Conservation (phyloP, 2,113 vertebrate species). For the Scomber colias region DNA sequence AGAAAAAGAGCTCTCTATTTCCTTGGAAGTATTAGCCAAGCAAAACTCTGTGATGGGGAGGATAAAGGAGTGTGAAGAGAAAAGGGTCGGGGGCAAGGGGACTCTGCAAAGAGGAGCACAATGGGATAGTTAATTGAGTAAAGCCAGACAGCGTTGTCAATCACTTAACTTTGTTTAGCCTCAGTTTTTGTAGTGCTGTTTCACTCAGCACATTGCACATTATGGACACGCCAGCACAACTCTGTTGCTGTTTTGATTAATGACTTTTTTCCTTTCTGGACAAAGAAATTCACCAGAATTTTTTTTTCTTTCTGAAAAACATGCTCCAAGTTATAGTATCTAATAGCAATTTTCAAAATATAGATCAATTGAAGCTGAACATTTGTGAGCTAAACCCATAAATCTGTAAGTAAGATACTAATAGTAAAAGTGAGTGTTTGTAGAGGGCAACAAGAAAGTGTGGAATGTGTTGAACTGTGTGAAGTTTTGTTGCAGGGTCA, state of each 20-base stretch:
- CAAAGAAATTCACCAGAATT: constrained; percentile 11
- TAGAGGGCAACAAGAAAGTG: constrained; percentile 1
- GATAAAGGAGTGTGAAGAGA: constrained; percentile 81
- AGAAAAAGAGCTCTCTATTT: constrained; percentile 99
- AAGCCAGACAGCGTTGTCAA: constrained; percentile 99
- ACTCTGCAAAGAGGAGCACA: constrained; percentile 94
- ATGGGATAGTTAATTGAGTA: constrained; percentile 99
- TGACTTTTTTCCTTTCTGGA: constrained; percentile 49
- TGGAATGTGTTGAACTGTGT: constrained; percentile 65
- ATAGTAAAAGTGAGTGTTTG: constrained; percentile 8
- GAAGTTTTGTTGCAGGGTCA: constrained; percentile 75
- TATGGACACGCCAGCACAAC: constrained; percentile 63
- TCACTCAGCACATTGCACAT: constrained; percentile 73
- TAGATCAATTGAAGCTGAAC: not conserved
- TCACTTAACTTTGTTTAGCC: constrained; percentile 96
- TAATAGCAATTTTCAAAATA: constrained; percentile 6
- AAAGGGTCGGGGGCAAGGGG: constrained; percentile 81
- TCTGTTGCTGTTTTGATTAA: constrained; percentile 65
- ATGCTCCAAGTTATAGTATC: not conserved
- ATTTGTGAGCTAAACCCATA: not conserved
- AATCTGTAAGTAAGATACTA: not conserved
- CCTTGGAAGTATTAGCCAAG: constrained; percentile 99
- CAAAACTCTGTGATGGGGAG: constrained; percentile 92
- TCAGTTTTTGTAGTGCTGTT: constrained; percentile 71
- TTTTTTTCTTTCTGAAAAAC: no score